These are phyloP conservation scores for Symphodus melops DNA, from an alignment of 2,113 vertebrate species.

Conservation along the genomic window DNA sequence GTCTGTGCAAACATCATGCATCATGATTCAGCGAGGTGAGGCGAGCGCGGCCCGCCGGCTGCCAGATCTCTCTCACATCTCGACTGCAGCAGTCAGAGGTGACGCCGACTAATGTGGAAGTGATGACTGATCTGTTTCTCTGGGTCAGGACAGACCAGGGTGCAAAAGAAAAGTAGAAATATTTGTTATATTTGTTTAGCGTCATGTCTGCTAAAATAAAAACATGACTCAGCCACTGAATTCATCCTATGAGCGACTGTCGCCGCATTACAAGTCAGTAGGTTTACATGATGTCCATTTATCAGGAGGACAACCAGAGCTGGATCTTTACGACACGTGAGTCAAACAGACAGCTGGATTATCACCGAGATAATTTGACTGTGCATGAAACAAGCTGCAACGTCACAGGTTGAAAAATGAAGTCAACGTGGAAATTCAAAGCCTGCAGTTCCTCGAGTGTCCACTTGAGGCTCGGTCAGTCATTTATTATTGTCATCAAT, in stretches of 20 bases:
- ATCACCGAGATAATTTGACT: no score
- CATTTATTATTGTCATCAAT: no score
- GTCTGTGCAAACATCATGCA: constrained; percentile 74
- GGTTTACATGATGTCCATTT: no score
- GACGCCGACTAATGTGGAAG: constrained; percentile 36
- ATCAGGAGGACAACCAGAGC: no score
- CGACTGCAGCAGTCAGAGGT: constrained; percentile 54
- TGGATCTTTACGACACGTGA: no score
- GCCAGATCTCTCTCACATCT: constrained; percentile 66
- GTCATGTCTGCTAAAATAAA: not conserved
- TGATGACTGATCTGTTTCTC: constrained; percentile 48
- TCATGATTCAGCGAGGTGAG: constrained; percentile 75
- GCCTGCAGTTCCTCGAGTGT: no score
- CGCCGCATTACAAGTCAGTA: not conserved
- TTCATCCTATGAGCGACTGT: not conserved
- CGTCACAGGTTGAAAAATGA: no score
- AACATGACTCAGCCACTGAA: constrained; percentile 12
- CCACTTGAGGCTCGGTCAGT: no score
- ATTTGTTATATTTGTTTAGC: not conserved
- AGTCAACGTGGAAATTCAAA: no score
- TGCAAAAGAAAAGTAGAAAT: constrained; percentile 3
- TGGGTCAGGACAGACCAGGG: constrained; percentile 36
- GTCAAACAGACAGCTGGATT: no score
- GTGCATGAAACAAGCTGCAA: no score
- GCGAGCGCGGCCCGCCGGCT: constrained; percentile 46